Percentiles rank a stretch among this genome's conserved stretches.
phyloP scores from a whole-genome alignment of 1,140 invertebrate genomes.

The Plectrocnemia conspersa region DNA sequence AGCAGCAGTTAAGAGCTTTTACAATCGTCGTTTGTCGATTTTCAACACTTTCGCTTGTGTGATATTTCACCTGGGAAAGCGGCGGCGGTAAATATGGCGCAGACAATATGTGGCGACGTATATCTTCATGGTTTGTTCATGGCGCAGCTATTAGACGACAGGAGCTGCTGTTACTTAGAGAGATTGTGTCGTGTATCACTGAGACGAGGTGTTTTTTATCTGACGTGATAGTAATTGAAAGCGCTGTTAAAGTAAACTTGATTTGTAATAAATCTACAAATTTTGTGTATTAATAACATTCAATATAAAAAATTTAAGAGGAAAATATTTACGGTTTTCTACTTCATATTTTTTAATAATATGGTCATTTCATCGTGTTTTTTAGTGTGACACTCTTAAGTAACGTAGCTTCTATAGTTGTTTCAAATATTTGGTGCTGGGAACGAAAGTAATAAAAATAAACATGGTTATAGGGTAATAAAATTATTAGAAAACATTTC shows the following conservation, averaged over 20 bases:
- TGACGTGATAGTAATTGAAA: no score
- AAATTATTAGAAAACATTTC: no score
- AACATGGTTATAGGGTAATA: no score
- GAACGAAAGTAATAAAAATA: background rate
- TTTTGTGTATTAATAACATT: background rate
- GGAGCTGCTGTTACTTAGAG: slow-evolving; percentile 13
- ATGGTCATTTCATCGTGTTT: background rate
- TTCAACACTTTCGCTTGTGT: slow-evolving; percentile 6
- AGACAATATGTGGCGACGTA: slow-evolving; percentile 24
- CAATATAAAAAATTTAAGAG: background rate
- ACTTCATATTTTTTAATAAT: background rate
- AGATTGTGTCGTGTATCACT: slow-evolving; percentile 17
- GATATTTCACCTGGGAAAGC: slow-evolving; percentile 9
- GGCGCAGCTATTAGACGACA: slow-evolving; percentile 13
- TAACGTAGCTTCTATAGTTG: background rate
- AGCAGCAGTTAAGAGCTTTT: no score
- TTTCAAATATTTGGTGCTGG: background rate
- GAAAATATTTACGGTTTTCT: background rate
- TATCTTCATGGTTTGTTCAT: slow-evolving; percentile 22
- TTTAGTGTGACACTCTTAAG: background rate
- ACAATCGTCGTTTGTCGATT: slow-evolving; percentile 14
- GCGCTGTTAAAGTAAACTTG: no score
- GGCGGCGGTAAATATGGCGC: slow-evolving; percentile 18
- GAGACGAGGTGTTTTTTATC: slow-evolving; percentile 5
- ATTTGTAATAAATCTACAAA: background rate